Percentiles rank a stretch among this genome's conserved stretches.
phyloP scores from a whole-genome alignment of 2,113 vertebrate species.

The Cinclus cinclus region DNA sequence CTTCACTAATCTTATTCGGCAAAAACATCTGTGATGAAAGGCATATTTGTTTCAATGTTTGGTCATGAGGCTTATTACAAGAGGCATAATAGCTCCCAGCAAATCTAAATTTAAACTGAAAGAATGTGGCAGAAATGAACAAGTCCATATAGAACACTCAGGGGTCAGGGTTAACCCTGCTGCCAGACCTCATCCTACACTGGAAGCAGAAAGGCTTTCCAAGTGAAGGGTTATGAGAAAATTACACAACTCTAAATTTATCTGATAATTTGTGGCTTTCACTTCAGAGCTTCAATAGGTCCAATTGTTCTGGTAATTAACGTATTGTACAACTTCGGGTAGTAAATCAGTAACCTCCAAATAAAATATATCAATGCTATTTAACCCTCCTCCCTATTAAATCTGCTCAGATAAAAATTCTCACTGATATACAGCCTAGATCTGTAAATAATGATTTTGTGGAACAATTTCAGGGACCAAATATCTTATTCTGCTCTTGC shows the following conservation, averaged over 20 bases:
- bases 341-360: conserved; percentile 7
- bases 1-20: conserved; percentile 74
- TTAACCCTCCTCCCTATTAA: background rate
- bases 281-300: conserved; percentile 12
- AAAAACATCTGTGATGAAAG: conserved; percentile 69
- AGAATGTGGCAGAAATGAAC: conserved; percentile 70
- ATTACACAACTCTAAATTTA: conserved; percentile 51
- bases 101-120: conserved; percentile 71
- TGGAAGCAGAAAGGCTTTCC: conserved; percentile 45
- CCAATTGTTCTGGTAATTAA: conserved; percentile 31
- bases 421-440: background rate
- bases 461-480: background rate
- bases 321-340: background rate
- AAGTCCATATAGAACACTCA: conserved; percentile 41
- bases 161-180: conserved; percentile 59
- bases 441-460: background rate
- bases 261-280: conserved; percentile 26
- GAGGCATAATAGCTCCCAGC: conserved; percentile 48
- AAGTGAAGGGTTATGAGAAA: conserved; percentile 65
- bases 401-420: background rate
- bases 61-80: conserved; percentile 37
- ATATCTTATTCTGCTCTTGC: background rate
- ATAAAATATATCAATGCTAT: background rate
- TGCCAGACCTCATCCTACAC: conserved; percentile 45
- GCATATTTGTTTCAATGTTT: conserved; percentile 61